Base-by-base conservation (phyloP, 23 tunicate species). In the Clavelina lepadiformis region DNA sequence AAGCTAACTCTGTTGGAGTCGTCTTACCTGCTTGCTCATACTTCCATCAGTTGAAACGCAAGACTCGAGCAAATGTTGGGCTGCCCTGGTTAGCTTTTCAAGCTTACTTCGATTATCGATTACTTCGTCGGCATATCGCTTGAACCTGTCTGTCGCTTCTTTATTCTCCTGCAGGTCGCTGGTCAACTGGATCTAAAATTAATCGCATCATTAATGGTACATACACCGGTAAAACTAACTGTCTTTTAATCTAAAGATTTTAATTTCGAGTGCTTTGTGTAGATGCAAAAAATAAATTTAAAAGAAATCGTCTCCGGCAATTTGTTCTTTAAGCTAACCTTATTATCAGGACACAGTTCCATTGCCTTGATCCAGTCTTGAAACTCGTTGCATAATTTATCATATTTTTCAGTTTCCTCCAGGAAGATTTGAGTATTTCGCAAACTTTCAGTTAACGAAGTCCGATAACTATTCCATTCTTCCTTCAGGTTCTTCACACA, bases 81-180 rank as follows among this genome's bases (percentile, higher is more conserved):
- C 94, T 34, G 79, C 76, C 36, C 71, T 63, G 76, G 81, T 89
- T 49, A 89, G 56, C 65, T 81, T 89, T 1, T 89, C 97, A 45
- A 89, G 46, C 37, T 69, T 65, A 4, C 41, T 33, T 62, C 72
- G 77, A 34, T 81, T 75, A 30, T 54, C 82, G 19, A 71, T 22
- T 0, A 89, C 65, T 49, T 89, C 97, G 29, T 81, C 71, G 28
- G 82, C 35, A 38, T 65, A 89, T 0, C 47, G 61, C 26, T 63
- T 66, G 54, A 59, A 89, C 18, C 80, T 35, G 19, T 81, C 78
- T 1, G 58, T 22, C 20, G 72, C 38, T 33, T 81, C 77, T 46
- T 71, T 80, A 51, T 89, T 89, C 38, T 72, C 78, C 35, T 75
- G 32, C 31, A 79, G 26, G 26, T 67, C 37, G 61, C 78, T 35